phyloP scores from a whole-genome alignment of 2,113 vertebrate species.

The Procavia capensis region DNA sequence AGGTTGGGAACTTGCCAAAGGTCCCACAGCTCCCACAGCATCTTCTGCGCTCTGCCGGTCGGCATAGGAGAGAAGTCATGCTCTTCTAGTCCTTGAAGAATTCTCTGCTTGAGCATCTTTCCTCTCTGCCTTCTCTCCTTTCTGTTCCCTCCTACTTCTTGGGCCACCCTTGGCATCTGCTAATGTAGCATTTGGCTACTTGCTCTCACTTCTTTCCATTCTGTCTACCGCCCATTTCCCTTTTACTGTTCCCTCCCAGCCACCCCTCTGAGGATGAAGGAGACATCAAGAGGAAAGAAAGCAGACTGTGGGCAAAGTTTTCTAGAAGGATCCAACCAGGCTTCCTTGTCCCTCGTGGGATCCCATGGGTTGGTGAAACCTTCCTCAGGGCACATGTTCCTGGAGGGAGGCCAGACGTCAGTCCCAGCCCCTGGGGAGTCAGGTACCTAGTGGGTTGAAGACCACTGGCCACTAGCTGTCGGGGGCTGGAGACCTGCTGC shows the following conservation, averaged over 20 bases:
- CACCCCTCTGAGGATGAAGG: too few species aligned
- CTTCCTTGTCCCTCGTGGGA: not conserved
- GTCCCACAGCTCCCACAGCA: not conserved
- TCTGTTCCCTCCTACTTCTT: not conserved
- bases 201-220: accelerated
- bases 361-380: accelerated
- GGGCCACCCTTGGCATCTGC: not conserved
- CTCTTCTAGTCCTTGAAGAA: not conserved
- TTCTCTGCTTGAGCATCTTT: not conserved
- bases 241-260: not conserved
- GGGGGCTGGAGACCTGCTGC: not conserved
- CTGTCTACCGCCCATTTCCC: not conserved
- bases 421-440: accelerated
- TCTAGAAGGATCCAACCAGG: not conserved
- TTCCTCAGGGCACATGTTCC: not conserved
- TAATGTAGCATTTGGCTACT: not conserved
- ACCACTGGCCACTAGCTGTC: not conserved
- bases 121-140: not conserved
- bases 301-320: not conserved
- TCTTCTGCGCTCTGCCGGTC: not conserved
- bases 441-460: not conserved
- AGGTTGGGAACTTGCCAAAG: not conserved
- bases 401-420: not conserved
- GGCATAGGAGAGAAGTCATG: accelerated
- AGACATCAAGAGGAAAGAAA: not conserved